These are phyloP conservation scores for Rhabdophis nuchalis DNA, from an alignment of 2,797 vertebrate species.

Conservation along the genomic window DNA sequence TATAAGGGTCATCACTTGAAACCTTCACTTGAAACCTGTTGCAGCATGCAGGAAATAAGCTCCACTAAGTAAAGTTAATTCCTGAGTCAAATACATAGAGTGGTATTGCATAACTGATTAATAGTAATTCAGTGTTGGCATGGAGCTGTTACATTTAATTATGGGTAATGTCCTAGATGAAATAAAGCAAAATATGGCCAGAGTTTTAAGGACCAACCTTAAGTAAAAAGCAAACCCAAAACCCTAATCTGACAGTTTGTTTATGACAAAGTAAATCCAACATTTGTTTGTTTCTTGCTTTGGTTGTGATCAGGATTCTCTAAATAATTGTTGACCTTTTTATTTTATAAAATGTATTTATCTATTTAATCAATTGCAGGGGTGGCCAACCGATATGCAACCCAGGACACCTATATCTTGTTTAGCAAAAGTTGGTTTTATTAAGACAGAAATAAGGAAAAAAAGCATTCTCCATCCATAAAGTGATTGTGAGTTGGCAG, in stretches of 20 bases:
- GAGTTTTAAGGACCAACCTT: neutral
- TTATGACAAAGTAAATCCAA: slow-evolving; percentile 3
- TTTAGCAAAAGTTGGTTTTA: neutral
- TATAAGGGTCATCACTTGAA: neutral
- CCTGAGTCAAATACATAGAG: neutral
- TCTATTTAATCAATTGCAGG: neutral
- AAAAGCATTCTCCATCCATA: accelerated
- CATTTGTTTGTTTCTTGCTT: neutral
- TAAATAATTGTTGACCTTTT: neutral
- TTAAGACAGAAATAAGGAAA: neutral
- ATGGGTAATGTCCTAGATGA: neutral
- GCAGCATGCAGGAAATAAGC: neutral
- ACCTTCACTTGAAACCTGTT: neutral
- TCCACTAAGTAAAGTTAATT: neutral
- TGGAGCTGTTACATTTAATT: neutral
- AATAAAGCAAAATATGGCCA: neutral
- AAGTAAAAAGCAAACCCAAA: no score
- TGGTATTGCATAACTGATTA: neutral
- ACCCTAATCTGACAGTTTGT: neutral
- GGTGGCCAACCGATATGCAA: neutral
- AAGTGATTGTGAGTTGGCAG: neutral
- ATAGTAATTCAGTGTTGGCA: neutral
- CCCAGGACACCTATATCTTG: neutral
- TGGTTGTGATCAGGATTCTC: neutral
- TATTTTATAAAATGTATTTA: neutral